Evolutionary conservation across 2,888 invertebrate genomes (phyloP).

Genomic region (Pocota personata): DNA sequence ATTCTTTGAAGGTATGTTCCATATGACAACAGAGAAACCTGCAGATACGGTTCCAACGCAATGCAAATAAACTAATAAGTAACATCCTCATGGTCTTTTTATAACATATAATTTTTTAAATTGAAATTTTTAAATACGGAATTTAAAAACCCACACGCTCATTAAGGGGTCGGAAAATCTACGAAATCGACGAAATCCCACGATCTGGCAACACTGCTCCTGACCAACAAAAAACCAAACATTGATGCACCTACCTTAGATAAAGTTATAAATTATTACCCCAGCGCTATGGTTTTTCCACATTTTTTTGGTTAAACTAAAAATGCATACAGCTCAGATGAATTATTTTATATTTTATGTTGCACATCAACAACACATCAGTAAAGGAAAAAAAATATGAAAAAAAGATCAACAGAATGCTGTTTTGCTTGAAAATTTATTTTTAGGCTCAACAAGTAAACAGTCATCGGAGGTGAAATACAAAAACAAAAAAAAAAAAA

Average conservation of each 20-base stretch:
- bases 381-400: background rate
- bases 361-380: conserved; percentile 61
- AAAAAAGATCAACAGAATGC: conserved; percentile 34
- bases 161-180: too few relatives aligned
- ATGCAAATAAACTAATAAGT: too few relatives aligned
- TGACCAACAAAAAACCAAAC: too few relatives aligned
- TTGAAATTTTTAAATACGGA: too few relatives aligned
- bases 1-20: too few relatives aligned
- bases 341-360: conserved; percentile 47
- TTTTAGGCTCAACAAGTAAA: conserved; percentile 58
- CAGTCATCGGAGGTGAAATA: conserved; percentile 14
- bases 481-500: conserved; percentile 7
- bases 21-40: too few relatives aligned
- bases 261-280: background rate
- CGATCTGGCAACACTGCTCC: too few relatives aligned
- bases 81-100: too few relatives aligned
- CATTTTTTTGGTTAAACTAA: conserved; percentile 4
- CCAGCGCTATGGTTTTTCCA: background rate
- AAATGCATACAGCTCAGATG: background rate
- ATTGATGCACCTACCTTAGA: background rate
- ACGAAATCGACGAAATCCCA: too few relatives aligned
- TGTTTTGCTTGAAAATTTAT: conserved; percentile 46
- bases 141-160: too few relatives aligned
- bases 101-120: too few relatives aligned
- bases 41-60: too few relatives aligned